Percentiles rank a stretch among this genome's conserved stretches.
Conservation (phyloP, 2,113 vertebrate species). For the Strix uralensis region DNA sequence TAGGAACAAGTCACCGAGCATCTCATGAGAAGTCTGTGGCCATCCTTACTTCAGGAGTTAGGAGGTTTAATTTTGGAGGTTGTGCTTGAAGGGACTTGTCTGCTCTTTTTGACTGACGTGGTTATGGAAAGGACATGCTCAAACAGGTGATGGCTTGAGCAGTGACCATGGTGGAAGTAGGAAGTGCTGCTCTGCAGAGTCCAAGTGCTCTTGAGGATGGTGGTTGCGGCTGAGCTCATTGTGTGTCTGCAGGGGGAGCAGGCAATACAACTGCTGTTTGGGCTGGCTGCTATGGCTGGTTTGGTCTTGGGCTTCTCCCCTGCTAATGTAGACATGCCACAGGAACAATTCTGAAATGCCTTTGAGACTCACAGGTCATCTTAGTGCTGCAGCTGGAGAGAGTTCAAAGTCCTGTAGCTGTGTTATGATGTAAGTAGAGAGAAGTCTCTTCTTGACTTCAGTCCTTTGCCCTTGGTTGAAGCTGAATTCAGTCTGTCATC, state of each 20-base stretch:
- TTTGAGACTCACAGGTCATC: background rate
- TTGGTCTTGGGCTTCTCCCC: background rate
- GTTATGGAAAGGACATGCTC: background rate
- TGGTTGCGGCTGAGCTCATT: background rate
- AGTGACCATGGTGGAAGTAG: background rate
- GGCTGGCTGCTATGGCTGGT: background rate
- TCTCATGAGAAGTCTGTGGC: background rate
- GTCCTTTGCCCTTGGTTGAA: background rate
- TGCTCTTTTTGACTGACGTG: background rate
- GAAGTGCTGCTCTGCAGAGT: background rate
- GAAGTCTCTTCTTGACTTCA: background rate
- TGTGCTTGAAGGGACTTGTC: background rate
- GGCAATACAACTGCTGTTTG: background rate
- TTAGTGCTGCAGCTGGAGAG: background rate
- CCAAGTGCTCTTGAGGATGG: background rate
- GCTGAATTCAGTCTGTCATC: background rate
- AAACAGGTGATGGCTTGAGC: background rate
- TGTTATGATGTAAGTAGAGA: fast-evolving
- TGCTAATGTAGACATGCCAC: background rate
- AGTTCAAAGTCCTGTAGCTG: background rate
- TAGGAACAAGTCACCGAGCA: background rate
- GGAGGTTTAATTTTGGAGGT: background rate
- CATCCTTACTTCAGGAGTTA: background rate
- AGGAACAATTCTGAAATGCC: background rate
- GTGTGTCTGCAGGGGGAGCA: background rate